phyloP scores from a whole-genome alignment of 2,888 invertebrate genomes.

The Punctoribates punctum region DNA sequence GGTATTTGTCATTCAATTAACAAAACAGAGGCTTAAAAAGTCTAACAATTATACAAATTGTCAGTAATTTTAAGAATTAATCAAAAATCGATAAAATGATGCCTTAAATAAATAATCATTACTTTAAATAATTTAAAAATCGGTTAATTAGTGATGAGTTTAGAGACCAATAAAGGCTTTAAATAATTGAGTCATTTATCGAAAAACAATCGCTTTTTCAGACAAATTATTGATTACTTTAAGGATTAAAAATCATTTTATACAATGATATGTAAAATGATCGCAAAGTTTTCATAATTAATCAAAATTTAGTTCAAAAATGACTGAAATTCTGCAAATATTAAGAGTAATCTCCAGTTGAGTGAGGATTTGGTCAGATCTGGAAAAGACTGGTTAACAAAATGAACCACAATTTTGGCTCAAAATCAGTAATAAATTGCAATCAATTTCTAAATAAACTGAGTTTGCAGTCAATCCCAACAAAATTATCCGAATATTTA shows the following conservation, averaged over 20 bases:
- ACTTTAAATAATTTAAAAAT: background rate
- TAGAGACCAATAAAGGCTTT: too few relatives aligned
- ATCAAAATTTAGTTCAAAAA: background rate
- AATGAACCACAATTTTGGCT: background rate
- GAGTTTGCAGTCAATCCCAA: background rate
- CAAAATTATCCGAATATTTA: background rate
- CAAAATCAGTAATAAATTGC: slow-evolving; percentile 1
- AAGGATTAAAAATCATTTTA: background rate
- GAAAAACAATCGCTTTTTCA: background rate
- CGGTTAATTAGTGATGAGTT: background rate
- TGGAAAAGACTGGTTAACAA: slow-evolving; percentile 19
- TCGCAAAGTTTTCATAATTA: background rate
- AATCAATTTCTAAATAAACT: slow-evolving; percentile 2
- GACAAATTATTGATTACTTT: background rate
- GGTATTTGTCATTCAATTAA: too few relatives aligned
- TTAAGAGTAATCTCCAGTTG: background rate
- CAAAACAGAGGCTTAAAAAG: background rate
- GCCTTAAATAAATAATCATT: slow-evolving; percentile 11
- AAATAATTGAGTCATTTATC: background rate
- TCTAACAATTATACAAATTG: background rate
- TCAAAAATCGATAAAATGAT: background rate
- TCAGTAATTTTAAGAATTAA: background rate
- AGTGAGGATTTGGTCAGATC: background rate
- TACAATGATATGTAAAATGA: slow-evolving; percentile 12
- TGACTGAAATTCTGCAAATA: background rate